Evolutionary conservation across 2,113 vertebrate genomes (phyloP).

Genomic region (Calonectris borealis): DNA sequence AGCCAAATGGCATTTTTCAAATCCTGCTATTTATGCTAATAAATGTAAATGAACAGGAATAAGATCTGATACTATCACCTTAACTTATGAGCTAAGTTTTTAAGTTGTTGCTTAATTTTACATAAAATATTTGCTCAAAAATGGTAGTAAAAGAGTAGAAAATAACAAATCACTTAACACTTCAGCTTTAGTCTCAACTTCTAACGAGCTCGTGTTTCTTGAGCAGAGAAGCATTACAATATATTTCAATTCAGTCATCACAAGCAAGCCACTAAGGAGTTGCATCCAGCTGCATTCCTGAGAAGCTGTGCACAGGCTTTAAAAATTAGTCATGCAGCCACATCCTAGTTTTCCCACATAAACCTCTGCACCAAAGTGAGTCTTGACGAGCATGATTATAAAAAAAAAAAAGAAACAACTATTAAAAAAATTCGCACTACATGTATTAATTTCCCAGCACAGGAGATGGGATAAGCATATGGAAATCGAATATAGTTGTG

Average conservation of each 20-base stretch:
- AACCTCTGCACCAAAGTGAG: neutral
- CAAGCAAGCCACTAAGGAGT: slow-evolving; percentile 24
- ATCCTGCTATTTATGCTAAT: slow-evolving; percentile 49
- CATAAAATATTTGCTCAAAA: slow-evolving; percentile 58
- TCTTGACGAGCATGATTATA: slow-evolving; percentile 39
- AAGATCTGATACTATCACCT: slow-evolving; percentile 38
- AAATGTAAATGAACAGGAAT: slow-evolving; percentile 48
- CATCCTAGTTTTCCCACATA: slow-evolving; percentile 55
- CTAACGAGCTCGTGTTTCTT: neutral
- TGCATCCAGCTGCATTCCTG: slow-evolving; percentile 57
- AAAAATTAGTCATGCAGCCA: slow-evolving; percentile 64
- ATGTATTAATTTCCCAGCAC: slow-evolving; percentile 34
- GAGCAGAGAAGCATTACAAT: neutral
- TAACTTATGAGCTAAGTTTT: slow-evolving; percentile 50
- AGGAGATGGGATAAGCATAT: slow-evolving; percentile 12
- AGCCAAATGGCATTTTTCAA: neutral
- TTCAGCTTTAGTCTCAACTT: neutral
- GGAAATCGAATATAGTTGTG: slow-evolving; percentile 52
- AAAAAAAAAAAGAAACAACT: neutral
- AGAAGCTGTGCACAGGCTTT: slow-evolving; percentile 39
- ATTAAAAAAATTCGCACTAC: slow-evolving; percentile 58
- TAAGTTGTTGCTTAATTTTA: slow-evolving; percentile 58
- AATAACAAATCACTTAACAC: slow-evolving; percentile 27
- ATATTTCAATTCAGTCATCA: slow-evolving; percentile 51
- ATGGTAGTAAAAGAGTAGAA: slow-evolving; percentile 54